A percentile compares a stretch with the other conserved stretches of the same genome.
Conservation (phyloP, 2,797 vertebrate genomes). For the Triplophysa bombifrons region DNA sequence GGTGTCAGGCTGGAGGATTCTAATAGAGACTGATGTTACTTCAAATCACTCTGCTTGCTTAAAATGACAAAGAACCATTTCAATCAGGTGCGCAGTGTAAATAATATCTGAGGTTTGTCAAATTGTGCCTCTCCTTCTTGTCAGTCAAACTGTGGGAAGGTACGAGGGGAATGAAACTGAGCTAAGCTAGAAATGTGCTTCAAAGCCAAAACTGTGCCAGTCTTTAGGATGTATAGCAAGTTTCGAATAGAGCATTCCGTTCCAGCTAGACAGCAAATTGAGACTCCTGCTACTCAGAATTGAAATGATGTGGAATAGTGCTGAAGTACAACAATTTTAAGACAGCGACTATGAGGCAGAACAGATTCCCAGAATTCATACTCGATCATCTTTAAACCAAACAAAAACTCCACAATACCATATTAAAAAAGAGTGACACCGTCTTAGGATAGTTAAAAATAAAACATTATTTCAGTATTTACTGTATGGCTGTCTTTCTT, state of each 20-base stretch:
- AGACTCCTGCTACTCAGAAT: background rate
- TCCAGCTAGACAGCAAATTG: too few relatives aligned
- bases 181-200: conserved; percentile 6
- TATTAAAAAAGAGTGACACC: background rate
- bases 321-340: background rate
- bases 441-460: too few relatives aligned
- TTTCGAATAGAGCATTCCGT: background rate
- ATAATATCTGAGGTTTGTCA: conserved; percentile 18
- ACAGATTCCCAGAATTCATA: conserved; percentile 28
- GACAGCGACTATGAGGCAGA: conserved; percentile 7
- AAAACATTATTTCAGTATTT: too few relatives aligned
- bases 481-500: too few relatives aligned
- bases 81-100: background rate
- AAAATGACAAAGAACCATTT: conserved; percentile 12
- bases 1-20: conserved; percentile 35
- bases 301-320: background rate
- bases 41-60: conserved; percentile 9
- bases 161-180: background rate
- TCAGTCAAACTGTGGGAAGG: background rate
- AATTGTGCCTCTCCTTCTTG: background rate
- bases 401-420: background rate
- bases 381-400: background rate
- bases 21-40: conserved; percentile 27
- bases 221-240: background rate
- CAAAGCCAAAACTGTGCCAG: background rate